Evolutionary conservation across 1,140 invertebrate genomes (phyloP), one percentile per base, ranked within the genome.

Genomic region (Drosophila bipectinata): DNA sequence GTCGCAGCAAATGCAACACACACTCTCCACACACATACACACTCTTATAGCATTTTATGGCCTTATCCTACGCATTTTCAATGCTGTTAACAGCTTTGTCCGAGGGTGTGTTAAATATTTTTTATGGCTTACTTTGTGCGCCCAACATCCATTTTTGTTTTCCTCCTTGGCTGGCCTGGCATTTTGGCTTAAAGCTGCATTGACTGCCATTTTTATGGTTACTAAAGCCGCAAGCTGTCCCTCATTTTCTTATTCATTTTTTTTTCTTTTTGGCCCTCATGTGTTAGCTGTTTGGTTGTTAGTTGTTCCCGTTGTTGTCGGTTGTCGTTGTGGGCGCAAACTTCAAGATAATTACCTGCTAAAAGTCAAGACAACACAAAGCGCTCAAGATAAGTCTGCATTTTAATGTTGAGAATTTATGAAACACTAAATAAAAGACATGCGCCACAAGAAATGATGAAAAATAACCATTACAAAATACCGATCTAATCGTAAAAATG

Each of bases 91-190:
- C 83, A 87, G 82, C 82, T 87, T 82, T 82, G 82, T 87, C 74
- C 61, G 82, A 87, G 82, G 82, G 82, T 88, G 82, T 87, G 82
- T 87, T 87, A 87, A 87, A 82, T 87, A 87, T 87, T 87, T 87
- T 87, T 87, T 82, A 87, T 87, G 79, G 83, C 83, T 87, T 87
- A 87, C 71, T 87, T 87, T 87, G 75, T 66, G 78, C 59, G 79
- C 69, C 75, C 77, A 71, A 67, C 77, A 74, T 59, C 61, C 69
- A 59, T 71, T 80, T 82, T 62, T 74, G 67, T 59, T 69, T 69
- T 71, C 54, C 54, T 51, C 34, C 15, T 57, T 32, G 24, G 24
- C 44, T n/a, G 7, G 63, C 51, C 53, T 45, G 39, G 48, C 63
- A 68, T 72, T 69, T 80, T 69, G 63, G 66, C 61, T 47, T 45